Base-by-base conservation (phyloP, 2,888 invertebrate genomes). In the Polyommatus icarus region DNA sequence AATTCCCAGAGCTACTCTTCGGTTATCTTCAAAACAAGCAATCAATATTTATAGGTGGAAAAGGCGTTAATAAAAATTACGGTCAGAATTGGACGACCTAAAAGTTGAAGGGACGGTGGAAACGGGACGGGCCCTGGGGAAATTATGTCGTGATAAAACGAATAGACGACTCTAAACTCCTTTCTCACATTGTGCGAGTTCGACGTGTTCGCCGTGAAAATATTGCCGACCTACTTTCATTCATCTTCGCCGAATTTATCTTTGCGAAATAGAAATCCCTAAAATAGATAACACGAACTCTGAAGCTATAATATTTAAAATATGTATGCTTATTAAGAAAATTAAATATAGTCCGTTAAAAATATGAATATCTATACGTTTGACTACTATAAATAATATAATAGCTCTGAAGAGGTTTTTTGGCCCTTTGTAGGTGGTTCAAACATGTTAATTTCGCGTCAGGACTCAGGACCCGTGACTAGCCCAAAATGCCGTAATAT, bases 51-150 rank as follows among this genome's bases (percentile, higher is more conserved):
- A 67, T 67, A 67, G 67, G 15, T 67, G 29, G 32, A 67, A 67
- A 24, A 61, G 67, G 67, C 15, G 29, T 67, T 67, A 67, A 32
- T 67, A 67, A 67, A 67, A 67, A 67, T 67, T 67, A 67, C 67
- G 67, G 67, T 67, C 29, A 67, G 46, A 77, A 77, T 77, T 59
- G 73, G 10, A 59, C 73, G 73, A 57, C 73, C 59, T 72, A 46
- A 71, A 77, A 77, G 73, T 77, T 77, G 54, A 50, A 50, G 75
- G 72, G 36, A 73, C 77, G 80, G 80, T 79, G 80, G 81, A 80
- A 80, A 79, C 78, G 71, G 75, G 78, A 59, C 32, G 36, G 61
- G 77, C 82, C 79, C 82, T n/a, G 40, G 81, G 82, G 82, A 82
- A 82, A 81, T 82, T 80, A 82, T 77, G 77, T 78, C 72, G 59